Evolutionary conservation across 2,888 invertebrate species (phyloP).

Genomic region (Heliconius erato): DNA sequence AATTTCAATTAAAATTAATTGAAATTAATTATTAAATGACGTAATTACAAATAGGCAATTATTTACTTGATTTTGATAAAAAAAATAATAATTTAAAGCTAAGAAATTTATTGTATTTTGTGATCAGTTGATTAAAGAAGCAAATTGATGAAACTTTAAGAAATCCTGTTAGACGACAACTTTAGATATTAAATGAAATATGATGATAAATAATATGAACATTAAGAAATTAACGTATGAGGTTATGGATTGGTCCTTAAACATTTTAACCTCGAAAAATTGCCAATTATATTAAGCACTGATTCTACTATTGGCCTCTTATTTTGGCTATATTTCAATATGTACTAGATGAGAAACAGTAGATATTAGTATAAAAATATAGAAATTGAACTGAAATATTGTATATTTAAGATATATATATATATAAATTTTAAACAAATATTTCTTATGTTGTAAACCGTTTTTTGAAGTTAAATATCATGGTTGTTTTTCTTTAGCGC

Average conservation of each 20-base stretch:
- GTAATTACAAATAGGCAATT: no score
- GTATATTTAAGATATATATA: background rate
- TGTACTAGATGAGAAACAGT: background rate
- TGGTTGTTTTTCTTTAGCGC: background rate
- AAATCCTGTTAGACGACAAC: background rate
- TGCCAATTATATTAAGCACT: slow-evolving; percentile 11
- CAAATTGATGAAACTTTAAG: background rate
- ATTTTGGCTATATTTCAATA: slow-evolving; percentile 12
- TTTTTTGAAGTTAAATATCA: background rate
- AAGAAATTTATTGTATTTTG: background rate
- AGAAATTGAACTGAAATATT: slow-evolving; percentile 13
- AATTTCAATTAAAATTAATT: background rate
- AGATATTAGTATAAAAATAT: background rate
- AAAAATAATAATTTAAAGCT: no score
- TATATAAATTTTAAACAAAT: background rate
- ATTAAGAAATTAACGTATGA: background rate
- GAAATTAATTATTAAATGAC: background rate
- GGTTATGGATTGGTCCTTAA: background rate
- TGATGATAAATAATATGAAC: no score
- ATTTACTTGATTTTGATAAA: background rate
- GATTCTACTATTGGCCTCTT: background rate
- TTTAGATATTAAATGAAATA: background rate
- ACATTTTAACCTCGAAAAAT: background rate
- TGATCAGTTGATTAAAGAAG: background rate
- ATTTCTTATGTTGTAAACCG: background rate